phyloP scores from a whole-genome alignment of 2,888 invertebrate genomes.

The Eupeodes latifasciatus region DNA sequence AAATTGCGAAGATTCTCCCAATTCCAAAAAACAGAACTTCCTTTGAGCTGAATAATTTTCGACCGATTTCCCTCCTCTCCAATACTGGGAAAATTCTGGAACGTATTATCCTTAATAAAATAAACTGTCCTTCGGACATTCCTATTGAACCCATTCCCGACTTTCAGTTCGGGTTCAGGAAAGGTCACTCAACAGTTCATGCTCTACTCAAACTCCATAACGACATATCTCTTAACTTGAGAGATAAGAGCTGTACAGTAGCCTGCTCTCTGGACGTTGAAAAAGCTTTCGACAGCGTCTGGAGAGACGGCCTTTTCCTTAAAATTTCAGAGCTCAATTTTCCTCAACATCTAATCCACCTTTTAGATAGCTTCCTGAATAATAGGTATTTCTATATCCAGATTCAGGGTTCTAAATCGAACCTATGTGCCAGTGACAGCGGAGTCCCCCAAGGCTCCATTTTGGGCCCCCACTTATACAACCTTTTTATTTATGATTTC shows the following conservation, averaged over 20 bases:
- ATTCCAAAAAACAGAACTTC: too few species aligned
- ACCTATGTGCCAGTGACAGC: not conserved
- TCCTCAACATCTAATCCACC: not conserved
- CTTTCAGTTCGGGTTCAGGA: not conserved
- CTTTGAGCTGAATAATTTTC: too few species aligned
- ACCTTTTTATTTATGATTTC: constrained; percentile 54
- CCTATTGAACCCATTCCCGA: too few species aligned
- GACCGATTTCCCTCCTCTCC: too few species aligned
- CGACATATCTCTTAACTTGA: not conserved
- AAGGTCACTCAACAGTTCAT: not conserved
- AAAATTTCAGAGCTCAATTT: not conserved
- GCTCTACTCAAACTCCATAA: not conserved
- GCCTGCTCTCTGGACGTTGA: not conserved
- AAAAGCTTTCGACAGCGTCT: not conserved
- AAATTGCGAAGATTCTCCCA: too few species aligned
- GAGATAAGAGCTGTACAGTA: not conserved
- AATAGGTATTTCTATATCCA: constrained; percentile 33
- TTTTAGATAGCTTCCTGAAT: constrained; percentile 22
- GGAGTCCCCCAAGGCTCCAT: constrained; percentile 56
- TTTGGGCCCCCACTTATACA: constrained; percentile 32
- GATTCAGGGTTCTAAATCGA: constrained; percentile 21
- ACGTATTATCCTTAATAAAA: too few species aligned
- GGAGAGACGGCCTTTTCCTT: not conserved
- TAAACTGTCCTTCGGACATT: too few species aligned
- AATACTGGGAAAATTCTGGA: too few species aligned